phyloP scores from a whole-genome alignment of 2,888 invertebrate genomes.

The Diaprepes abbreviatus region DNA sequence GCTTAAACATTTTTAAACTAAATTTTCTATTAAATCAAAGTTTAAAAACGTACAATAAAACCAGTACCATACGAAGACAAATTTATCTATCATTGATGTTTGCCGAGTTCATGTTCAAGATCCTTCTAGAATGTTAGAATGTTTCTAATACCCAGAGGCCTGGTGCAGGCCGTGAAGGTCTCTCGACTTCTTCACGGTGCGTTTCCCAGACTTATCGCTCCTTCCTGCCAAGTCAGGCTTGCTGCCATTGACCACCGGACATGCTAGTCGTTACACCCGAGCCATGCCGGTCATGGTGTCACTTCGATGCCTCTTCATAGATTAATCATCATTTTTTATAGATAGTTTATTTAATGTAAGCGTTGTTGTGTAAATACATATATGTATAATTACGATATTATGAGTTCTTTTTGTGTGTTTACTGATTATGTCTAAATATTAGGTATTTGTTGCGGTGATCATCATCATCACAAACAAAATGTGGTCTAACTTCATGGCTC shows the following conservation, averaged over 20 bases:
- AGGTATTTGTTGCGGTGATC: too few species aligned
- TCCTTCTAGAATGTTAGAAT: conserved; percentile 18
- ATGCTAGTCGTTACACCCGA: conserved; percentile 52
- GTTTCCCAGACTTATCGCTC: conserved; percentile 60
- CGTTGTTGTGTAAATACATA: conserved; percentile 2
- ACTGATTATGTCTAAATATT: background rate
- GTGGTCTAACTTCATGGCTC: too few species aligned
- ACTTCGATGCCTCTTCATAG: conserved; percentile 18
- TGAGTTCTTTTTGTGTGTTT: background rate
- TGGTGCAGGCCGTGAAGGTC: conserved; percentile 28
- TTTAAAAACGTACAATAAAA: too few species aligned
- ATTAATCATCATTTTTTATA: conserved; percentile 17
- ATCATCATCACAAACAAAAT: too few species aligned
- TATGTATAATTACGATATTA: background rate
- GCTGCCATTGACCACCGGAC: conserved; percentile 63
- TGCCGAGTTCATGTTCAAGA: conserved; percentile 38
- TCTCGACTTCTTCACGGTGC: conserved; percentile 55
- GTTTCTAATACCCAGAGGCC: conserved; percentile 19
- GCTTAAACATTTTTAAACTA: too few species aligned
- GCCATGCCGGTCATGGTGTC: conserved; percentile 21
- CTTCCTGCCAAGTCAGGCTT: conserved; percentile 60
- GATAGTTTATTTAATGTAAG: background rate
- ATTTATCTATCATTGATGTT: background rate
- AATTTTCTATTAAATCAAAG: too few species aligned
- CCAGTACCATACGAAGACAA: background rate